Base-by-base conservation (phyloP, 2,797 vertebrate genomes). In the Anas bernieri region DNA sequence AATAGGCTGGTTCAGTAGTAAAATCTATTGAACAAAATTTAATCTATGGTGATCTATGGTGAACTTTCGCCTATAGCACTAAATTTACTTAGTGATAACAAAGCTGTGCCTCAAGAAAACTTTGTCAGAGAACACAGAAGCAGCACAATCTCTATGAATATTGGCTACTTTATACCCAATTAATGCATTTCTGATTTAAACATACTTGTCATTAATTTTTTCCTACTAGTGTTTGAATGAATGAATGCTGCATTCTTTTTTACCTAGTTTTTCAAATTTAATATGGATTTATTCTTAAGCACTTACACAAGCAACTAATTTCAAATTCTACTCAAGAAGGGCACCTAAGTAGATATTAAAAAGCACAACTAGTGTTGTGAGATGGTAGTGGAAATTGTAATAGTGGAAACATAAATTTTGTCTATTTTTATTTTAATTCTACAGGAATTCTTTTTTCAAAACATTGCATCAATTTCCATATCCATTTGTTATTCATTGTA, bases 401-500 rank as follows among this genome's bases (percentile, higher is more conserved):
- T 62, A 41, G 75, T 77, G 78, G 35, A 82, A 91, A 95, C 88
- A 92, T 81, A 94, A 93, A 97, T 96, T 94, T 90, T 84, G 67
- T 62, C 79, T 93, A 84, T 91, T 96, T 96, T 86, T 68, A 96
- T 91, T 81, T 74, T 90, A 94, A 83, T 94, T 88, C 95, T 92
- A 86, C 83, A 95, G 64, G 58, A 70, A 92, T 48, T 55, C 20
- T 88, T 95, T 88, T 94, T 83, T 74, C 95, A 88, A 97, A 97
- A 96, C 83, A 93, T 92, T 83, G 84, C 84, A 90, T 94, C 88
- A 92, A 79, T 91, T 93, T 92, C 80, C 86, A 93, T 90, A 95
- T 88, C 90, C 96, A 91, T 97, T 97, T 96, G 92, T 83, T 48
- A 74, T 94, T 94, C 82, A 78, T 76, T 93, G 88, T 94, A 95